A percentile compares a stretch with the other conserved stretches of the same genome.
Evolutionary conservation across 23 tunicate genomes (phyloP).

Genomic region (Pegea sp.): DNA sequence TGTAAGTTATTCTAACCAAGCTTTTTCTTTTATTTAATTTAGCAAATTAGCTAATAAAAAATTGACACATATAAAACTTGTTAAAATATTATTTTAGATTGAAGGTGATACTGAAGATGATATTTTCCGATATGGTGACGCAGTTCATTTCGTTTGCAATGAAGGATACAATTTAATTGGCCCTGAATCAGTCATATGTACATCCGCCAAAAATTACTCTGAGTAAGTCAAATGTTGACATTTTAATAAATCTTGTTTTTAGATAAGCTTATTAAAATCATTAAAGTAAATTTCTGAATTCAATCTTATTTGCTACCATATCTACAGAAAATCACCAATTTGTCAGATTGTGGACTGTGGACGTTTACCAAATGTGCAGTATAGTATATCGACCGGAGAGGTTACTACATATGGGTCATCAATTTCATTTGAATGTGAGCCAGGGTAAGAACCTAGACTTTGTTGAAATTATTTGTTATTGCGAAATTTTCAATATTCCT

Average conservation of each 20-base stretch:
- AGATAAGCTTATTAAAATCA: too few species aligned
- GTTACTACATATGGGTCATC: slow-evolving; percentile 18
- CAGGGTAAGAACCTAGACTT: slow-evolving; percentile 29
- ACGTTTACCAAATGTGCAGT: slow-evolving; percentile 16
- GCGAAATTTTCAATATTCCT: too few species aligned
- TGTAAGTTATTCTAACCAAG: too few species aligned
- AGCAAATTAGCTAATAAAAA: too few species aligned
- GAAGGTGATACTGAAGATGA: not conserved
- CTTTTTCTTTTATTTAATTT: too few species aligned
- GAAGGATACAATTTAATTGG: slow-evolving; percentile 25
- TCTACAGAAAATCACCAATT: slow-evolving; percentile 27
- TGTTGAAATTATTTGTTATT: too few species aligned
- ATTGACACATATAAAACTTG: too few species aligned
- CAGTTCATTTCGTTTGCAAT: slow-evolving; percentile 20
- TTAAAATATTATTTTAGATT: too few species aligned
- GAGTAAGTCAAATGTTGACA: slow-evolving; percentile 20
- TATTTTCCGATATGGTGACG: slow-evolving; percentile 17
- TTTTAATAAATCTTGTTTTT: not conserved
- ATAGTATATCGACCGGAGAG: slow-evolving; percentile 11
- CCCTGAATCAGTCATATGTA: slow-evolving; percentile 9
- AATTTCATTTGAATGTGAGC: slow-evolving; percentile 18
- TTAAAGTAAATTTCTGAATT: too few species aligned
- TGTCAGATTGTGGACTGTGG: slow-evolving; percentile 77
- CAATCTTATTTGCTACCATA: too few species aligned
- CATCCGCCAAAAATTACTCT: slow-evolving; percentile 17